These are phyloP conservation scores for Montipora sp. DNA, from an alignment of 64 coral and sea anemone genomes.

Conservation along the genomic window DNA sequence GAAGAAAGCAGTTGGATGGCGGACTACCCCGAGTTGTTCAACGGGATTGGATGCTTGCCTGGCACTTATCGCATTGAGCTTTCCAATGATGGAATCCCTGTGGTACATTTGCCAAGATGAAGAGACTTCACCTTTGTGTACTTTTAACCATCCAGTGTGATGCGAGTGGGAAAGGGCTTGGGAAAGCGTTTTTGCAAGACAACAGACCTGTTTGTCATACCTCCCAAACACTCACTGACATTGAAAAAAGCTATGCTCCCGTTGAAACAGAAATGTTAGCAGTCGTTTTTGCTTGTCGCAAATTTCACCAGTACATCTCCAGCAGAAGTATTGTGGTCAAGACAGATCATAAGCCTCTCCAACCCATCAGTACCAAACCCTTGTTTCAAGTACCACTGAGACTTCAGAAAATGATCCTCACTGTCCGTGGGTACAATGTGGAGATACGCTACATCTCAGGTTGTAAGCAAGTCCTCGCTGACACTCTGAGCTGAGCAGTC, in stretches of 20 bases:
- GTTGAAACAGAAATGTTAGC: not conserved
- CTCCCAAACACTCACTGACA: not conserved
- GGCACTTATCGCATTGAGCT: not conserved
- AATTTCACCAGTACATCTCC: not conserved
- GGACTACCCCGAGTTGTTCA: not conserved
- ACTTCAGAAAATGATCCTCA: not conserved
- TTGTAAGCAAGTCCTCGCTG: too few relatives aligned
- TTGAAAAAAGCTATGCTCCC: not conserved
- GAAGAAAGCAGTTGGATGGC: not conserved
- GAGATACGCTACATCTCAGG: too few relatives aligned
- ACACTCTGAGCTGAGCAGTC: too few relatives aligned
- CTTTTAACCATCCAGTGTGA: not conserved
- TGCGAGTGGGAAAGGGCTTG: conserved; percentile 12
- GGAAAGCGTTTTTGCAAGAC: not conserved
- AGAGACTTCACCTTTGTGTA: too few relatives aligned
- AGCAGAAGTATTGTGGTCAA: not conserved
- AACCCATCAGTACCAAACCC: too few relatives aligned
- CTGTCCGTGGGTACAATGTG: too few relatives aligned
- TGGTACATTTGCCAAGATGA: conserved; percentile 8
- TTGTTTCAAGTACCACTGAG: too few relatives aligned
- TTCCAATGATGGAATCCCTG: not conserved
- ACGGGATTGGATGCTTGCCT: conserved; percentile 21
- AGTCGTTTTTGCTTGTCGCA: not conserved
- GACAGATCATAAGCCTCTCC: not conserved
- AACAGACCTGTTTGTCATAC: not conserved